Percentiles rank a stretch among this genome's conserved stretches.
Conservation (phyloP, 2,888 invertebrate genomes). For the Epinotia bilunana region DNA sequence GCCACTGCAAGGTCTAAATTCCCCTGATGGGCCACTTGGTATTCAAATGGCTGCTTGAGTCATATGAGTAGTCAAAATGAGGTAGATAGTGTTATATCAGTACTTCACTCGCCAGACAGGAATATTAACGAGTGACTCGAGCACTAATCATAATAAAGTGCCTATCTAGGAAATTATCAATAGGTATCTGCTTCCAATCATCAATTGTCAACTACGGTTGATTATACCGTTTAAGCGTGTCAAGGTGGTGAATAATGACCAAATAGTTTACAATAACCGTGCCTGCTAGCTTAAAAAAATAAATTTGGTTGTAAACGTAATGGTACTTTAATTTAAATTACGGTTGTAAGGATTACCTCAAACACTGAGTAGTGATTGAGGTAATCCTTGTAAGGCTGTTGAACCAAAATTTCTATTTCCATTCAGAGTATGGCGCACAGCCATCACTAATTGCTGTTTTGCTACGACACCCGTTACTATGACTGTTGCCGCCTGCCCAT, state of each 20-base stretch:
- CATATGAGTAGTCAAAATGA: conserved; percentile 33
- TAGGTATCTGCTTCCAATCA: conserved; percentile 19
- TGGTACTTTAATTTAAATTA: conserved; percentile 15
- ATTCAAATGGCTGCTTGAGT: conserved; percentile 20
- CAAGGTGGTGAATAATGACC: conserved; percentile 37
- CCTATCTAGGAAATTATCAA: conserved; percentile 16
- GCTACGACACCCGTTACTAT: not conserved
- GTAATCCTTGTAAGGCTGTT: conserved; percentile 21
- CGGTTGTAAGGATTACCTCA: conserved; percentile 22
- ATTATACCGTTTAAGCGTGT: conserved; percentile 24
- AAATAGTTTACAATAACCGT: conserved; percentile 38
- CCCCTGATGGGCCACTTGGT: not conserved
- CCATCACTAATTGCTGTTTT: conserved; percentile 2
- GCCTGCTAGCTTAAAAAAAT: conserved; percentile 1
- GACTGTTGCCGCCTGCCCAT: not conserved
- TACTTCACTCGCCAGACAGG: conserved; percentile 23
- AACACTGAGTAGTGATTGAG: too few relatives aligned
- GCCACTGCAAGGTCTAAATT: not conserved
- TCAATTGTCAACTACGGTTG: conserved; percentile 16
- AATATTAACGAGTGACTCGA: conserved; percentile 33
- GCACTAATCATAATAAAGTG: conserved; percentile 10
- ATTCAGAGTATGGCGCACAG: not conserved
- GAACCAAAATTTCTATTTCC: conserved; percentile 20
- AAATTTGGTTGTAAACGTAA: conserved; percentile 6
- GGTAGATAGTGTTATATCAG: conserved; percentile 35